Conservation (phyloP, 2,113 vertebrate species). For the Nicator chloris region DNA sequence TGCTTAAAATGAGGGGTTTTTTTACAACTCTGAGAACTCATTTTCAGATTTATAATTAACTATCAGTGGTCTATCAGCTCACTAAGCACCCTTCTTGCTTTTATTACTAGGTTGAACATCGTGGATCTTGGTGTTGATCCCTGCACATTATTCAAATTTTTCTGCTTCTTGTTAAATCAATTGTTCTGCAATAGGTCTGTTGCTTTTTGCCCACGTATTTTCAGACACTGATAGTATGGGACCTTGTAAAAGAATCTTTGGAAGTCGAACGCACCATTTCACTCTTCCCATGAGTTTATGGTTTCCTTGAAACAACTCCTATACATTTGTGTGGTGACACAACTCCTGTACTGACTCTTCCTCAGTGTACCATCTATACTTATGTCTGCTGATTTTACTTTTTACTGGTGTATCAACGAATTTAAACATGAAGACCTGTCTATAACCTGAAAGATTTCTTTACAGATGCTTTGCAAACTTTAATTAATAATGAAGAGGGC, state of each 20-base stretch:
- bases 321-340: not conserved
- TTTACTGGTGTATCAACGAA: not conserved
- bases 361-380: not conserved
- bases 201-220: not conserved
- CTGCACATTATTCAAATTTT: not conserved
- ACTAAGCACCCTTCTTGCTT: not conserved
- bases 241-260: not conserved
- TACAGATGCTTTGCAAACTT: not conserved
- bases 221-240: not conserved
- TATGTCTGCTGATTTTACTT: not conserved
- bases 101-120: not conserved
- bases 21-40: not conserved
- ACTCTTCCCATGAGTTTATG: not conserved
- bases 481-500: not conserved
- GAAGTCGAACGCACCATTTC: not conserved
- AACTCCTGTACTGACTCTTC: not conserved
- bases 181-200: not conserved
- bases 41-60: not conserved
- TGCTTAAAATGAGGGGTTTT: not conserved
- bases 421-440: not conserved
- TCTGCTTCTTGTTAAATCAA: not conserved
- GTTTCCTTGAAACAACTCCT: not conserved
- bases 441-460: not conserved
- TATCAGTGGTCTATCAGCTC: not conserved
- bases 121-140: not conserved